Percentiles rank a stretch among this genome's conserved stretches.
Evolutionary conservation across 1,140 invertebrate genomes (phyloP).

Genomic region (Ceratitis capitata): DNA sequence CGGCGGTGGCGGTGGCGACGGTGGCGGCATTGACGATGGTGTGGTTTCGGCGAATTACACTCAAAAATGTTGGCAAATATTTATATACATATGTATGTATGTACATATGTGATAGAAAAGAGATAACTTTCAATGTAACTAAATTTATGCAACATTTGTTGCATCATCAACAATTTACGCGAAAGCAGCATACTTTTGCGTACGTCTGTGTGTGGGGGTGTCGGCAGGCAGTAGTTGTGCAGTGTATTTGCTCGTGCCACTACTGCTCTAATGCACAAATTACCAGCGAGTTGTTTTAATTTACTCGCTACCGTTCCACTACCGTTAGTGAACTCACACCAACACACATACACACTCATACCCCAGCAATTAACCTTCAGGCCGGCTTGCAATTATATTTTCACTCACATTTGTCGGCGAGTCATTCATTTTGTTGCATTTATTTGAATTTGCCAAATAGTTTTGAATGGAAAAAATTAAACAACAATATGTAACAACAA

Average conservation of each 20-base stretch:
- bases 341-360: no score
- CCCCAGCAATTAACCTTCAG: background rate
- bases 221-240: background rate
- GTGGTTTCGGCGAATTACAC: background rate
- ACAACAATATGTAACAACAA: background rate
- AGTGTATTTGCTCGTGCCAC: background rate
- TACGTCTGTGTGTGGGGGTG: background rate
- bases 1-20: no score
- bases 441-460: conserved; percentile 40
- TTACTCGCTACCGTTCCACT: background rate
- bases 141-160: conserved; percentile 38
- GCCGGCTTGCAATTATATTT: background rate
- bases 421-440: conserved; percentile 20
- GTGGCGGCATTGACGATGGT: no score
- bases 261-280: background rate
- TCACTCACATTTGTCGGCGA: background rate
- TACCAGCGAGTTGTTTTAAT: conserved; percentile 22
- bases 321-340: background rate
- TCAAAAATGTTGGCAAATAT: conserved; percentile 20
- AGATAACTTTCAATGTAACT: background rate
- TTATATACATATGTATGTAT: background rate
- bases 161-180: conserved; percentile 9
- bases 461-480: background rate
- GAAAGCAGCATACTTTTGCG: background rate
- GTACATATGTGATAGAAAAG: no score